Evolutionary conservation across 1,140 invertebrate genomes (phyloP).

Genomic region (Drosophila watanabei): DNA sequence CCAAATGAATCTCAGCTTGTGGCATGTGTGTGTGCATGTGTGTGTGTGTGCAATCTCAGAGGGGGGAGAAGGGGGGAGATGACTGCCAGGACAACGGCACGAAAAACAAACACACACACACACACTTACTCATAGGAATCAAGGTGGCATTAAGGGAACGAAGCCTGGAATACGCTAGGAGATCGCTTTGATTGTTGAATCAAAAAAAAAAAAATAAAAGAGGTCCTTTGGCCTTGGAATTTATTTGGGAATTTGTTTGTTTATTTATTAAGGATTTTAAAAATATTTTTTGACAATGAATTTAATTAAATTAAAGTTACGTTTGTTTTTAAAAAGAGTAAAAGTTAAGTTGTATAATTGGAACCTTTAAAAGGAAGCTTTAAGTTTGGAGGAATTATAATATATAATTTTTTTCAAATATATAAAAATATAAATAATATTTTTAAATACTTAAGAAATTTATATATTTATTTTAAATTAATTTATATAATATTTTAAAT

Average conservation of each 20-base stretch:
- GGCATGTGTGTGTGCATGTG: constrained; percentile 21
- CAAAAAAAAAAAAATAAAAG: background rate
- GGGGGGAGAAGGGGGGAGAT: background rate
- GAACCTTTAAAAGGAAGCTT: background rate
- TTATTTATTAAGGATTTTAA: background rate
- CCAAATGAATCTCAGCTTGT: constrained; percentile 58
- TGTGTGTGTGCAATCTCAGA: constrained; percentile 5
- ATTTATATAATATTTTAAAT: too few relatives aligned
- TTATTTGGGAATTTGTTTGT: background rate
- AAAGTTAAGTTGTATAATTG: too few relatives aligned
- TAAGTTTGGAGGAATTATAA: too few relatives aligned
- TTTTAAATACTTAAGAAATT: too few relatives aligned
- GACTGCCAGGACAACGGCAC: background rate
- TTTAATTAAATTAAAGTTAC: too few relatives aligned
- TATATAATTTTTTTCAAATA: too few relatives aligned
- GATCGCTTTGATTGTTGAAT: background rate
- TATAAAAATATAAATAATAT: too few relatives aligned
- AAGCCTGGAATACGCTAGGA: background rate
- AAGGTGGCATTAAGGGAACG: background rate
- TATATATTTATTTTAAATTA: too few relatives aligned
- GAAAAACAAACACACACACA: constrained; percentile 5
- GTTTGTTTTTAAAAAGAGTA: too few relatives aligned
- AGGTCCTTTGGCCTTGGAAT: background rate
- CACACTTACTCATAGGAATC: background rate
- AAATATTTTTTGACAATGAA: background rate